Conservation (phyloP, 1,140 invertebrate species). For the Probaryconus sp. region DNA sequence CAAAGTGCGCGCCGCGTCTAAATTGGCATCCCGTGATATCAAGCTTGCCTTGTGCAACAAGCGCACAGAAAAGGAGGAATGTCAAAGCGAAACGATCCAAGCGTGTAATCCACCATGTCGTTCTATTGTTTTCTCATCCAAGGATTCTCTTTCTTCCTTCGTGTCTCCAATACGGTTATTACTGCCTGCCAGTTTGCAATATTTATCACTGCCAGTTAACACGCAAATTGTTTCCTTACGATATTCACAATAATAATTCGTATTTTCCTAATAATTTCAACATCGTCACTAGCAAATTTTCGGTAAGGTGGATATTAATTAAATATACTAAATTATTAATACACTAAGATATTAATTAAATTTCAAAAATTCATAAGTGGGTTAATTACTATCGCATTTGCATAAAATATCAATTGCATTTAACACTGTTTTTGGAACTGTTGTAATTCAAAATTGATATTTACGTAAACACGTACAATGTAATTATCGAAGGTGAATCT, state of each 20-base stretch:
- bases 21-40: conserved; percentile 39
- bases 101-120: conserved; percentile 29
- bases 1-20: conserved; percentile 16
- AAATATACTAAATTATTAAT: too few species aligned
- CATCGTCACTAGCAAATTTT: conserved; percentile 37
- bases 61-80: conserved; percentile 11
- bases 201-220: conserved; percentile 29
- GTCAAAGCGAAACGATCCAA: conserved; percentile 41
- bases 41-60: conserved; percentile 12
- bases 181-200: conserved; percentile 24
- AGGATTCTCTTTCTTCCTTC: conserved; percentile 18
- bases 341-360: too few species aligned
- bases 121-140: conserved; percentile 49
- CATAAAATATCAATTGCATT: too few species aligned
- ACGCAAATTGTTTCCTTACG: conserved; percentile 17
- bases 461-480: too few species aligned
- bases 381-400: too few species aligned
- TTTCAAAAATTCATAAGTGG: too few species aligned
- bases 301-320: too few species aligned
- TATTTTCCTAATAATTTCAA: conserved; percentile 42
- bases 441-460: too few species aligned
- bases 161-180: conserved; percentile 32
- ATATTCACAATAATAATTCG: conserved; percentile 25
- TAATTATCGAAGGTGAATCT: too few species aligned
- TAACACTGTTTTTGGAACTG: too few species aligned